These are phyloP conservation scores for Tetramorium parvispinum DNA, from an alignment of 1,140 invertebrate genomes.

Conservation along the genomic window DNA sequence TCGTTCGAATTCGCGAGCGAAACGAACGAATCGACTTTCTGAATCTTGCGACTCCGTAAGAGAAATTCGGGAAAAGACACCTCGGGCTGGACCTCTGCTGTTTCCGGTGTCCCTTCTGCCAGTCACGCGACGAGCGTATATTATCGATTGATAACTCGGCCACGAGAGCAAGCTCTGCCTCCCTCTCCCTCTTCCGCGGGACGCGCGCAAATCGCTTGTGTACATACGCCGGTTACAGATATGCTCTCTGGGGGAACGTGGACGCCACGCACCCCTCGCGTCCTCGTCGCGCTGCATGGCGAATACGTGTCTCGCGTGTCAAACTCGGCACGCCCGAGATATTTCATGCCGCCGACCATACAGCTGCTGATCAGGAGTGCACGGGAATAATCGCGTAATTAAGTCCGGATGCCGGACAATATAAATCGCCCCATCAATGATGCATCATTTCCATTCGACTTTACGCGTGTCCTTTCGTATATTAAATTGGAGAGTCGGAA, in stretches of 20 bases:
- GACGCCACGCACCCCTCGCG: slow-evolving; percentile 14
- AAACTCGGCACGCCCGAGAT: slow-evolving; percentile 43
- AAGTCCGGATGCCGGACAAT: slow-evolving; percentile 8
- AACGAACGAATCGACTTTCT: neutral
- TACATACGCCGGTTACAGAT: slow-evolving; percentile 23
- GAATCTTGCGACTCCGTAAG: neutral
- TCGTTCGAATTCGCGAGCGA: neutral
- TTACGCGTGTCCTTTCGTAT: neutral
- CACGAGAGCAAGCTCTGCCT: neutral
- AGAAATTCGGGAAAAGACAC: neutral
- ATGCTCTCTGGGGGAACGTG: slow-evolving; percentile 4
- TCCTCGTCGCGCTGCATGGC: slow-evolving; percentile 19
- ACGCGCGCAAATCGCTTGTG: slow-evolving; percentile 19
- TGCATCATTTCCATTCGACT: neutral
- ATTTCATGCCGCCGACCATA: slow-evolving; percentile 8
- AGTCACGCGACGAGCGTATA: slow-evolving; percentile 55
- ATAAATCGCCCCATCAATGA: slow-evolving; percentile 11
- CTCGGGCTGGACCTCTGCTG: neutral
- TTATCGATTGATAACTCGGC: slow-evolving; percentile 65
- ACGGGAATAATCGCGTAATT: slow-evolving; percentile 42
- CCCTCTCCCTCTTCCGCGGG: neutral
- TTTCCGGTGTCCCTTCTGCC: slow-evolving; percentile 54
- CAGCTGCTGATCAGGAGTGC: neutral
- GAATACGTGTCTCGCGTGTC: slow-evolving; percentile 48
- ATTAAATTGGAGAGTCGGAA: neutral